Evolutionary conservation across 2,113 vertebrate species (phyloP).

Genomic region (Apodemus speciosus): DNA sequence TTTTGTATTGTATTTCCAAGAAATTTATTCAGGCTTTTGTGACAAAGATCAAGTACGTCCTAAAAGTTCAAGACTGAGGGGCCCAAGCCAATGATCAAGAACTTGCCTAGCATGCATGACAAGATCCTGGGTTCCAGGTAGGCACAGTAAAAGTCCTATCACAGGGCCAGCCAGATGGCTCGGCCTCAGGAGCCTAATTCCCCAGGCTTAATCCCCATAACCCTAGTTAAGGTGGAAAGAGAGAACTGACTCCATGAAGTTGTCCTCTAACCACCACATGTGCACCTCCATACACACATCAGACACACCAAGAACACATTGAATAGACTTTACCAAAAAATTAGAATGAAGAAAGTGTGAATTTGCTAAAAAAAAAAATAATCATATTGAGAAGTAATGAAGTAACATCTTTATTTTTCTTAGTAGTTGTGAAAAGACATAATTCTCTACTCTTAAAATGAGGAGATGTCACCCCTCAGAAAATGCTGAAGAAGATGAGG

Average conservation of each 20-base stretch:
- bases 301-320: background rate
- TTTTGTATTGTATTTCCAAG: background rate
- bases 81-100: background rate
- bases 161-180: background rate
- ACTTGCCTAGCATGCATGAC: background rate
- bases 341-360: conserved; percentile 28
- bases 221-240: background rate
- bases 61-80: background rate
- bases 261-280: background rate
- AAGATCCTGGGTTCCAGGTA: background rate
- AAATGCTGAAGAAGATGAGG: background rate
- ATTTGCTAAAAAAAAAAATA: conserved; percentile 34
- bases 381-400: background rate
- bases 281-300: background rate
- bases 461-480: background rate
- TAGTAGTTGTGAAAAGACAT: conserved; percentile 22
- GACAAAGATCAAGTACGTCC: conserved; percentile 42
- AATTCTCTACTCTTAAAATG: conserved; percentile 19
- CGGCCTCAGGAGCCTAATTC: background rate
- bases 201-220: background rate
- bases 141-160: background rate
- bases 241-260: background rate
- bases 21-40: conserved; percentile 45
- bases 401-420: background rate
- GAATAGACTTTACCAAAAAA: background rate